Conservation (phyloP, 2,113 vertebrate species). For the Otis tarda region DNA sequence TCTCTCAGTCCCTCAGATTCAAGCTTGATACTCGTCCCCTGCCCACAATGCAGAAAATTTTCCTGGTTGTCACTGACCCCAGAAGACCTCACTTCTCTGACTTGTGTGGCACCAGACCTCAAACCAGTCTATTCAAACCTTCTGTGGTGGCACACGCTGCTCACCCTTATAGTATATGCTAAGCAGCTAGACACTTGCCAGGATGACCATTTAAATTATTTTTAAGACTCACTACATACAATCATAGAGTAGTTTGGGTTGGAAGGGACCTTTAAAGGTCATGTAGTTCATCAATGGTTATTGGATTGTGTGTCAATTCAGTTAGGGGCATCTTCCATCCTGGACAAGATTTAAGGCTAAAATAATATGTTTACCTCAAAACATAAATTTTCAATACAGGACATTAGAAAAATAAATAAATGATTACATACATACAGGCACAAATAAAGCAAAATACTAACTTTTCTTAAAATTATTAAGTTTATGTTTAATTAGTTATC, state of each 20-base stretch:
- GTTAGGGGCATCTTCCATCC: not conserved
- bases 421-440: not conserved
- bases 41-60: not conserved
- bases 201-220: not conserved
- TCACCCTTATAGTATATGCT: not conserved
- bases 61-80: not conserved
- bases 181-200: not conserved
- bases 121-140: not conserved
- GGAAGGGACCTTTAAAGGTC: not conserved
- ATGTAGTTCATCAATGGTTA: not conserved
- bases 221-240: not conserved
- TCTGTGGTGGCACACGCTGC: not conserved
- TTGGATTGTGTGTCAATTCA: not conserved
- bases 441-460: not conserved
- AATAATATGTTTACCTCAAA: not conserved
- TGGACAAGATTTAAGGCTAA: not conserved
- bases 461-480: not conserved
- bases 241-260: not conserved
- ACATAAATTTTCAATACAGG: not conserved
- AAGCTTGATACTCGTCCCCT: not conserved
- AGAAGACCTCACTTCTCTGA: not conserved
- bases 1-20: not conserved
- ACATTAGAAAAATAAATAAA: not conserved
- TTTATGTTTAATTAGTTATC: not conserved
- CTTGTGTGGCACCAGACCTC: not conserved